A percentile compares a stretch with the other conserved stretches of the same genome.
Evolutionary conservation across 92 coral and sea anemone species (phyloP).

Genomic region (Pocillopora meandrina): DNA sequence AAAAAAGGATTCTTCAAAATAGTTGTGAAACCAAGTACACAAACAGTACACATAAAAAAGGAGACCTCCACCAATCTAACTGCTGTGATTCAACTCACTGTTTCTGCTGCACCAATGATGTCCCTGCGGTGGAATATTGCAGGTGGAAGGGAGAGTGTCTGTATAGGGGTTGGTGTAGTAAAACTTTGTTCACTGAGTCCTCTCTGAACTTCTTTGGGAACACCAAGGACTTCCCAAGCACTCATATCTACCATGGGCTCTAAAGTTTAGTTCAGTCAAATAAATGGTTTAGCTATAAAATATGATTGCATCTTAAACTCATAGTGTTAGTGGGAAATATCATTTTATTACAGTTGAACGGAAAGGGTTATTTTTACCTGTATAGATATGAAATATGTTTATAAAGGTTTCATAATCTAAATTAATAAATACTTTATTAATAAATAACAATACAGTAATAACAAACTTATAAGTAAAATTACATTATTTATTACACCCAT

Average conservation of each 20-base stretch:
- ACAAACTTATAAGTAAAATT: no score
- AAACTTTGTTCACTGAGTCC: conserved; percentile 81
- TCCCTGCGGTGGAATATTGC: conserved; percentile 81
- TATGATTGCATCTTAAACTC: no score
- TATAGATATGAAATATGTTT: no score
- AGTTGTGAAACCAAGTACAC: no score
- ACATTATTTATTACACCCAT: no score
- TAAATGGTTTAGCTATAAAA: background rate
- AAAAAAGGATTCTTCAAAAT: no score
- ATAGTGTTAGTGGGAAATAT: background rate
- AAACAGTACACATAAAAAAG: no score
- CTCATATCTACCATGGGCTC: conserved; percentile 47
- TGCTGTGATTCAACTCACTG: conserved; percentile 48
- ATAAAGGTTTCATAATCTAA: no score
- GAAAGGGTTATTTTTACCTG: no score
- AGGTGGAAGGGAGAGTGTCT: conserved; percentile 86
- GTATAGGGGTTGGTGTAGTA: conserved; percentile 84
- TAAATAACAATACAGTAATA: no score
- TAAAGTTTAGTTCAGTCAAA: background rate
- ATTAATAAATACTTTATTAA: no score
- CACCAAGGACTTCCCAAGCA: conserved; percentile 88
- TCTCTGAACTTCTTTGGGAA: conserved; percentile 57
- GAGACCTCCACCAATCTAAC: background rate
- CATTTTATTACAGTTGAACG: no score
- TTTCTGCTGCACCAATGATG: conserved; percentile 98